Evolutionary conservation across 2,113 vertebrate genomes (phyloP).

Genomic region (Datnioides undecimradiatus): DNA sequence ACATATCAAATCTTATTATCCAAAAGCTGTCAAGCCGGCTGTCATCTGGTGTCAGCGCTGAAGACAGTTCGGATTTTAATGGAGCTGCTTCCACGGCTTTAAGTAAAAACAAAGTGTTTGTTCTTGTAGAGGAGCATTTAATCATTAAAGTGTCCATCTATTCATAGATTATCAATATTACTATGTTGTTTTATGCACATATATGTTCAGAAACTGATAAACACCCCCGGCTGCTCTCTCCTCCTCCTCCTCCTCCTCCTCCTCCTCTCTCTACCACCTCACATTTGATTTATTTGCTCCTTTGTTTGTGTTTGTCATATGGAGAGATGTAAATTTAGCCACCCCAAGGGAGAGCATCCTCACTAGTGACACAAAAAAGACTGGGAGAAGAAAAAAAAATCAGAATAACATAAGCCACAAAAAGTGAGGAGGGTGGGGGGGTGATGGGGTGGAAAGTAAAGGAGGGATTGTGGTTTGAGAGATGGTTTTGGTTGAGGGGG

Average conservation of each 20-base stretch:
- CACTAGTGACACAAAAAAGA: slow-evolving; percentile 74
- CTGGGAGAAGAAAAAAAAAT: slow-evolving; percentile 67
- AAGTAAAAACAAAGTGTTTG: slow-evolving; percentile 40
- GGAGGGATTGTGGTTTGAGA: slow-evolving; percentile 69
- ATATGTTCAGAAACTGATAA: slow-evolving; percentile 55
- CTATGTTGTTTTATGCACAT: slow-evolving; percentile 20
- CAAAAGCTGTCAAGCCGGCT: slow-evolving; percentile 38
- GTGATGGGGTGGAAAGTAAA: slow-evolving; percentile 62
- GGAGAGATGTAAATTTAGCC: slow-evolving; percentile 83
- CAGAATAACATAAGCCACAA: slow-evolving; percentile 78
- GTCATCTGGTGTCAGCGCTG: slow-evolving; percentile 16
- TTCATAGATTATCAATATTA: slow-evolving; percentile 45
- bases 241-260: slow-evolving; percentile 14
- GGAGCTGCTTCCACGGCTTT: slow-evolving; percentile 1
- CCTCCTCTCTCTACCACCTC: slow-evolving; percentile 33
- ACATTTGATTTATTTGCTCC: slow-evolving; percentile 79
- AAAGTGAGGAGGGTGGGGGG: slow-evolving; percentile 56
- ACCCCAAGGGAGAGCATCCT: slow-evolving; percentile 78
- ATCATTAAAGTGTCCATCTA: slow-evolving; percentile 31
- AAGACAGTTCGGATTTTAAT: slow-evolving; percentile 19
- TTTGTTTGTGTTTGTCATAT: slow-evolving; percentile 83
- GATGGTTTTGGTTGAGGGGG: neutral
- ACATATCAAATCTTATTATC: neutral
- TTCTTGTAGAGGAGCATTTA: slow-evolving; percentile 7
- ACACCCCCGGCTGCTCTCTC: slow-evolving; percentile 49